Base-by-base conservation (phyloP, 2,797 vertebrate species). In the Poecilia picta region DNA sequence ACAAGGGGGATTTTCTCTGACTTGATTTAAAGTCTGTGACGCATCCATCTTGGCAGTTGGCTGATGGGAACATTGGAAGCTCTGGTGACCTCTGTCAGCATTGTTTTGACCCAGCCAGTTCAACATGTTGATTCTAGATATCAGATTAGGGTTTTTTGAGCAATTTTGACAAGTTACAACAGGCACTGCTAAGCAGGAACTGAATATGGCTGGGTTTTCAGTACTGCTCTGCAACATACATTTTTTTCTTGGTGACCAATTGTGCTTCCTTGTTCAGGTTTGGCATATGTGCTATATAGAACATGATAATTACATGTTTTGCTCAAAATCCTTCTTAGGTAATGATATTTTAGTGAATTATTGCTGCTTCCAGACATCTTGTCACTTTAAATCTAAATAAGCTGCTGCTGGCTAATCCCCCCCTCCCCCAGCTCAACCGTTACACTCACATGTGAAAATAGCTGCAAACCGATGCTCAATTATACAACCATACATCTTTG, bases 81-180 rank as follows among this genome's bases (percentile, higher is more conserved):
- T 70, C 66, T 25, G 66, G 66, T 70, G 66, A 70, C 20, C 66
- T 70, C 66, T 70, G 39, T 70, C 66, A 70, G 66, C 20, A 28
- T 12, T 43, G 39, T 25, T 41, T 43, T 43, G 66, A 70, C 23
- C 39, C 23, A 43, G n/a, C 66, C 39, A 25, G 66, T 28, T 70
- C 36, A 41, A 70, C 39, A 36, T 23, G 62, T 66, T 66, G 33
- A 66, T 66, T 36, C 62, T 20, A 39, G 62, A 66, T 23, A 66
- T 11, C 23, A 18, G 8, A 66, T 66, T 36, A 66, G 36, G 62
- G 33, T 39, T 66, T 66, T 36, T 66, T 66, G 62, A 39, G 62
- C 62, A 39, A 10, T 36, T 66, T 36, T 66, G 62, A 66, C 62
- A 66, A 39, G 62, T 66, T 66, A 23, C 33, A 39, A 39, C 62